phyloP scores from a whole-genome alignment of 2,113 vertebrate genomes.

The Nesogale talazaci region DNA sequence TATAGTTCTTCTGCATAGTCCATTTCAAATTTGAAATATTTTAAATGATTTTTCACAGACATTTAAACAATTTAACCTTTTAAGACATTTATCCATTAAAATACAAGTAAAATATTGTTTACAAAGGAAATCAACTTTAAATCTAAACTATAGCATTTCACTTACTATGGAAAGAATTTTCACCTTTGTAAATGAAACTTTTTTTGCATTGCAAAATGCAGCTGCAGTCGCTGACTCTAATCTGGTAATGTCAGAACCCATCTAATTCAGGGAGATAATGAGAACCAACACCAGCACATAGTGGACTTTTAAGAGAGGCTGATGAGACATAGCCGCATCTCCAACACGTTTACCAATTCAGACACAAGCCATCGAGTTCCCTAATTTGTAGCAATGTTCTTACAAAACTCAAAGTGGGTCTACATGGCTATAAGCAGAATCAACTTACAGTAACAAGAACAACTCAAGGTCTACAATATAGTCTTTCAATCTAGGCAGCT shows the following conservation, averaged over 20 bases:
- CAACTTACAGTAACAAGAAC: not conserved
- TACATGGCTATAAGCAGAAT: not conserved
- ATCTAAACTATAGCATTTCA: not conserved
- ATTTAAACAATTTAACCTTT: conserved; percentile 27
- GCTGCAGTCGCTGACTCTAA: not conserved
- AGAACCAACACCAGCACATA: not conserved
- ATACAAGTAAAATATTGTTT: conserved; percentile 46
- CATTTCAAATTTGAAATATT: not conserved
- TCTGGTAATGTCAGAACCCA: not conserved
- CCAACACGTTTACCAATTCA: not conserved
- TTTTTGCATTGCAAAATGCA: not conserved
- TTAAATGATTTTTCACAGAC: not conserved
- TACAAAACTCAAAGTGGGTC: not conserved
- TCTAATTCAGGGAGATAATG: not conserved
- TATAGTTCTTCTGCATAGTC: not conserved
- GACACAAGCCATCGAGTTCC: not conserved
- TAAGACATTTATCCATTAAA: conserved; percentile 8
- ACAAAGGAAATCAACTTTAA: not conserved
- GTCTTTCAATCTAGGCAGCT: not conserved
- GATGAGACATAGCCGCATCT: not conserved
- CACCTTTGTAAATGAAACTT: not conserved
- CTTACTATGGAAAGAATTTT: not conserved
- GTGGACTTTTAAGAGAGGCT: not conserved
- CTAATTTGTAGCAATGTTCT: not conserved
- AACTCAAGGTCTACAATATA: not conserved